Percentiles rank a stretch among this genome's conserved stretches.
phyloP scores from a whole-genome alignment of 2,888 invertebrate genomes.

The Drosophila flavopinicola region DNA sequence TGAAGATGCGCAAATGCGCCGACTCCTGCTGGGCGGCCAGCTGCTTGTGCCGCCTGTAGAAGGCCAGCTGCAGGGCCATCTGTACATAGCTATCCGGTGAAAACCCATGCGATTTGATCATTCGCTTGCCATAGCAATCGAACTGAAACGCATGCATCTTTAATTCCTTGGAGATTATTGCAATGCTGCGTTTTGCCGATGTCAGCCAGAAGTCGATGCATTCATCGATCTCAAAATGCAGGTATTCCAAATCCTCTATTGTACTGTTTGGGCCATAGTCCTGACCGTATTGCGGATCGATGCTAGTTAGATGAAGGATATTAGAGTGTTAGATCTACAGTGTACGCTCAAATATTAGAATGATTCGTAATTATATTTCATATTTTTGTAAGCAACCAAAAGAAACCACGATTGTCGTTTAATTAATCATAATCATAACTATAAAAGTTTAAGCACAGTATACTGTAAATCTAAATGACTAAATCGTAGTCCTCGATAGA shows the following conservation, averaged over 20 bases:
- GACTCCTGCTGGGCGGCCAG: conserved; percentile 96
- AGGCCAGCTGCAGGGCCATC: conserved; percentile 96
- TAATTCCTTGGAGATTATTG: conserved; percentile 89
- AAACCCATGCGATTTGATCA: conserved; percentile 92
- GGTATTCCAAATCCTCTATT: conserved; percentile 60
- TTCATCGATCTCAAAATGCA: conserved; percentile 85
- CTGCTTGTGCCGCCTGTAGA: conserved; percentile 89
- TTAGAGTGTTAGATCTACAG: background rate
- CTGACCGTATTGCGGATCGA: conserved; percentile 33
- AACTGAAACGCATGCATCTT: conserved; percentile 93
- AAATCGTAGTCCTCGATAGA: no score
- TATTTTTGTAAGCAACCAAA: no score
- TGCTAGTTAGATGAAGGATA: conserved; percentile 4
- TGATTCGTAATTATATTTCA: no score
- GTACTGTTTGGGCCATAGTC: background rate
- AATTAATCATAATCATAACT: no score
- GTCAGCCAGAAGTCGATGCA: conserved; percentile 86
- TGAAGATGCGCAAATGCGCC: conserved; percentile 93
- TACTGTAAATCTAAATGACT: no score
- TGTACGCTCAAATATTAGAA: background rate
- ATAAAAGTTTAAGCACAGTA: no score
- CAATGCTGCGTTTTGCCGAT: conserved; percentile 87
- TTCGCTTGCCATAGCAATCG: conserved; percentile 92
- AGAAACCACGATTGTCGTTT: no score
- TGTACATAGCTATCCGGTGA: conserved; percentile 98